A percentile compares a stretch with the other conserved stretches of the same genome.
Evolutionary conservation across 2,113 vertebrate genomes (phyloP).

Genomic region (Manacus vitellinus): DNA sequence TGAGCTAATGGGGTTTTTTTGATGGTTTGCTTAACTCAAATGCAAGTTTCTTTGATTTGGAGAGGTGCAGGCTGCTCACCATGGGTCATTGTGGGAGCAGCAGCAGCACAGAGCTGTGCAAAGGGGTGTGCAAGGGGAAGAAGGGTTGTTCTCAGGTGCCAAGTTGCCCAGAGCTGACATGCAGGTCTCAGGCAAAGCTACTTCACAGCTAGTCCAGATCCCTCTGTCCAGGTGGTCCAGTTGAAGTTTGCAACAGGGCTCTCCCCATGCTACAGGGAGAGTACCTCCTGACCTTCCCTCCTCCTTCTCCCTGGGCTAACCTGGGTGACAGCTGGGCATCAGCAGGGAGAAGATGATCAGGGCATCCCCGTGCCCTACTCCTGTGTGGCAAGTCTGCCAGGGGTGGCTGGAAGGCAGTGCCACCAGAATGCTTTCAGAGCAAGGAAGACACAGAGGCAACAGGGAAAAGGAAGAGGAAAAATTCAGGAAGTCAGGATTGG

Average conservation of each 20-base stretch:
- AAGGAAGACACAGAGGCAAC: background rate
- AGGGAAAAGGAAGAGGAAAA: background rate
- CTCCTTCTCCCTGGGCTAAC: background rate
- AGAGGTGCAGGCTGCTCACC: background rate
- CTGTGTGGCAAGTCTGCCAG: background rate
- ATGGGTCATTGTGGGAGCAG: background rate
- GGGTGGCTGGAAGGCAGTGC: background rate
- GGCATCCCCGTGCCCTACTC: background rate
- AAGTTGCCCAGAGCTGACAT: background rate
- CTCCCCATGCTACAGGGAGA: background rate
- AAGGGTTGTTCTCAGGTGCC: background rate
- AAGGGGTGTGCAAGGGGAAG: background rate
- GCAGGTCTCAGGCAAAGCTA: background rate
- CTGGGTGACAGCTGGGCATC: background rate
- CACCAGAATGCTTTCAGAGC: background rate
- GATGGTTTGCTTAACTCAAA: background rate
- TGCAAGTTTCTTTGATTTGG: background rate
- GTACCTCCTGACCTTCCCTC: background rate
- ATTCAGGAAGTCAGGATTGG: background rate
- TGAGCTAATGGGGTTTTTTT: background rate
- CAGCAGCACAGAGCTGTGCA: background rate
- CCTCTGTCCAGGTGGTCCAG: accelerated
- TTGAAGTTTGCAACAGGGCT: background rate
- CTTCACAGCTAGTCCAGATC: background rate
- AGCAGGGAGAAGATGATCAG: background rate